Evolutionary conservation across 1,140 invertebrate species (phyloP).

Genomic region (Drosophila subobscura): DNA sequence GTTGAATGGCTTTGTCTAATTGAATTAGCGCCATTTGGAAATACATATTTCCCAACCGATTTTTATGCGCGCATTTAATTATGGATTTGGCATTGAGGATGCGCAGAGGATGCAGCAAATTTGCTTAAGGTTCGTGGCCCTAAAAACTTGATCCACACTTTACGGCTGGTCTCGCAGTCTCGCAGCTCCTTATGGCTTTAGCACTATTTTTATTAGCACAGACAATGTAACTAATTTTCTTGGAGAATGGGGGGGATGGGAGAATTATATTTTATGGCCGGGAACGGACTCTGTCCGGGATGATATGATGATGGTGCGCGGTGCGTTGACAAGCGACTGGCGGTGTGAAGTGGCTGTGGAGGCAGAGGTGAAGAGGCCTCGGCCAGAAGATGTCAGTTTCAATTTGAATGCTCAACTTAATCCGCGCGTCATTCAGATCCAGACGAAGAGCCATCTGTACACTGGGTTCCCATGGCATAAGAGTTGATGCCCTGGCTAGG

Average conservation of each 20-base stretch:
- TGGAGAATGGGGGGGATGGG: conserved; percentile 17
- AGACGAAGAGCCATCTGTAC: too few species aligned
- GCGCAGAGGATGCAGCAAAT: conserved; percentile 27
- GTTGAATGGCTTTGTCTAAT: conserved; percentile 60
- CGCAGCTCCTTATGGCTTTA: conserved; percentile 55
- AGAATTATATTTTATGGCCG: conserved; percentile 34
- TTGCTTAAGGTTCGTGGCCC: conserved; percentile 34
- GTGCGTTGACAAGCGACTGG: conserved; percentile 51
- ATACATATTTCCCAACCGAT: conserved; percentile 28
- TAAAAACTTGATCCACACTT: conserved; percentile 47
- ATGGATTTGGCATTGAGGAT: conserved; percentile 45
- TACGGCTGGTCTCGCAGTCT: conserved; percentile 13
- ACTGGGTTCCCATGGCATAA: conserved; percentile 38
- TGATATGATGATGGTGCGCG: conserved; percentile 13
- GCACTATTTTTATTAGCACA: conserved; percentile 67
- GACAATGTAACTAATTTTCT: conserved; percentile 73
- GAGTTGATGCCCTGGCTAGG: conserved; percentile 56
- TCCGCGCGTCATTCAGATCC: conserved; percentile 60
- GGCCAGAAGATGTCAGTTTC: conserved; percentile 69
- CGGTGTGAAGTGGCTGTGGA: conserved; percentile 46
- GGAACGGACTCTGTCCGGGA: conserved; percentile 1
- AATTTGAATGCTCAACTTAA: conserved; percentile 82
- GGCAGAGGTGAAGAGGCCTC: conserved; percentile 22
- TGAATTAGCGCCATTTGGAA: conserved; percentile 68
- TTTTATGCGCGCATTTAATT: conserved; percentile 75